These are phyloP conservation scores for Drosophila leontia DNA, from an alignment of 1,140 invertebrate species.

Conservation along the genomic window DNA sequence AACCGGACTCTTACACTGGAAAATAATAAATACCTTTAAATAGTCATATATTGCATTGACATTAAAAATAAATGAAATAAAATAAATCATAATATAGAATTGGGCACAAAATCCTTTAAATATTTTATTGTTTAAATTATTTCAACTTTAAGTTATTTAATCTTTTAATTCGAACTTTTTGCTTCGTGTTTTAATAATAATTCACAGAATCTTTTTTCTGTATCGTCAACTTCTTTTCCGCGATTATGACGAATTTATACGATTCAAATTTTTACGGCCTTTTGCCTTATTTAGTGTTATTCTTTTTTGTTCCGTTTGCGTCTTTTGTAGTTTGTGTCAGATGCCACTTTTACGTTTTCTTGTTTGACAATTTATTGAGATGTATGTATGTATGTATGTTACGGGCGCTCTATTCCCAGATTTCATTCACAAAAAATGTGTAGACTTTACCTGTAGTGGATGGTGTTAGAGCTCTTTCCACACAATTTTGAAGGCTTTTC, in stretches of 20 bases:
- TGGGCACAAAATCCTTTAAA: no score
- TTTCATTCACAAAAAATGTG: not conserved
- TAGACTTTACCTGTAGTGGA: not conserved
- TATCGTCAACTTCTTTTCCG: not conserved
- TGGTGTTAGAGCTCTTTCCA: not conserved
- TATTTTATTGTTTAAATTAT: no score
- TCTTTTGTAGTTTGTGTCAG: not conserved
- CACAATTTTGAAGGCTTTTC: not conserved
- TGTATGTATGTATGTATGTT: not conserved
- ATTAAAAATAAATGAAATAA: no score
- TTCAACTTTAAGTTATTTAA: no score
- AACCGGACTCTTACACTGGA: conserved; percentile 8
- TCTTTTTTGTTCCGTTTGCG: not conserved
- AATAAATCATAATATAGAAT: no score
- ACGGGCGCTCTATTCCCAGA: not conserved
- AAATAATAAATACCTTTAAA: not conserved
- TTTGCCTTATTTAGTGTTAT: not conserved
- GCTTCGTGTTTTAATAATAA: not conserved
- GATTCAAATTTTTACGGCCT: not conserved
- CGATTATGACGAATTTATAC: conserved; percentile 4
- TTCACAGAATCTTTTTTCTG: not conserved
- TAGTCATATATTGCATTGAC: no score
- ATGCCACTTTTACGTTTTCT: conserved; percentile 2
- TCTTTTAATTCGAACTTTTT: not conserved
- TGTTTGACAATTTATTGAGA: not conserved